Evolutionary conservation across 1,140 invertebrate species (phyloP), one percentile per base, ranked within the genome.

Genomic region (Pseudachorutes palmiensis): DNA sequence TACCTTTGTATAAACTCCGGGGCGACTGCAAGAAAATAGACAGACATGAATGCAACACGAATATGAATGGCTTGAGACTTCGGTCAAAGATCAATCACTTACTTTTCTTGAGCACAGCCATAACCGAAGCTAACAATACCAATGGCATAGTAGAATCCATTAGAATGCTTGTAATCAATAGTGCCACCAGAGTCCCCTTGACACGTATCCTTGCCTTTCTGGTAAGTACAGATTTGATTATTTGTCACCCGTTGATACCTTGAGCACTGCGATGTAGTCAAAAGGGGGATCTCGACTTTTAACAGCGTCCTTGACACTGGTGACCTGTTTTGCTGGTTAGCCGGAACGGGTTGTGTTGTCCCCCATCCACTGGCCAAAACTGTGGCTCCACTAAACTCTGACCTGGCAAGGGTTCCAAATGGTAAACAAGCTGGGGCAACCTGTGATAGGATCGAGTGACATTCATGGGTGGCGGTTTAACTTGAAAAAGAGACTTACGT

Each of bases 101-200:
- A 55, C 51, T 24, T 24, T 55, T 22, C 24, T 55, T 55, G 51
- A 14, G 33, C 93, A 76, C 93, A 96, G 1, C 68, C 68, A 29
- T 93, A 91, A 29, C 94, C 94, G 89, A 90, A 96, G 19, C 90
- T 64, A 12, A 63, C 51, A 2, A 74, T 61, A 16, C 72, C 72
- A 12, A 71, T 64, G 0, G 62, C 70, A 49, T 69, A 71, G 31
- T 66, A 68, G 1, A 58, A 48, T 0, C 5, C 55, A 2, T 33
- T 31, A 1, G 48, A n/a, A 26, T 74, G 36, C 31, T 31, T 33
- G 36, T 59, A 74, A 32, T 74, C 72, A n/a, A 71, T 58, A 1
- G 61, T 62, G 1, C 69, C 70, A 29, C 72, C 72, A 57, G 70
- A 72, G 28, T 74, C 72, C 19, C 72, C 68, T 62, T 73, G 41